A percentile compares a stretch with the other conserved stretches of the same genome.
Evolutionary conservation across 2,888 invertebrate species (phyloP).

Genomic region (Aphodius granarius): DNA sequence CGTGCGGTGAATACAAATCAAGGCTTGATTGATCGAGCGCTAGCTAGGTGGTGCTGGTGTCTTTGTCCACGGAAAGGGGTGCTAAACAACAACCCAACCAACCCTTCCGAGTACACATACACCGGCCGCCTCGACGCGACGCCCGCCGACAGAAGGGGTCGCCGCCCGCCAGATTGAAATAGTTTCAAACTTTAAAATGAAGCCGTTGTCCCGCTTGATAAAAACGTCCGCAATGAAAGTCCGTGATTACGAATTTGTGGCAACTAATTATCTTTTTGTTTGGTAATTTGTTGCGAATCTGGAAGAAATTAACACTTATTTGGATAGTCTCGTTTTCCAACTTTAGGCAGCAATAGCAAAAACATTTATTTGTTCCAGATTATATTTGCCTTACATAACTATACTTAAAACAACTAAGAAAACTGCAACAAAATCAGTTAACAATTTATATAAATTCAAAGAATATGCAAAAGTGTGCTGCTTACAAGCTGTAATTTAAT

Average conservation of each 20-base stretch:
- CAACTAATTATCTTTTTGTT: neutral
- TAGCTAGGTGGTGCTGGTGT: slow-evolving; percentile 34
- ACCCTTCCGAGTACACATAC: neutral
- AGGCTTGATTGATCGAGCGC: slow-evolving; percentile 46
- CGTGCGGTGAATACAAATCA: slow-evolving; percentile 54
- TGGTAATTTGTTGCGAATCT: no score
- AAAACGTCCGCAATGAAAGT: neutral
- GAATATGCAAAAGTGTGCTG: no score
- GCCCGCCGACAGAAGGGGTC: slow-evolving; percentile 12
- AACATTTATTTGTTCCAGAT: no score
- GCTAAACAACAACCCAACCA: slow-evolving; percentile 15
- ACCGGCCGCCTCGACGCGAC: no score
- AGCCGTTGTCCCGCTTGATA: slow-evolving; percentile 15
- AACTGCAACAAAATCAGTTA: no score
- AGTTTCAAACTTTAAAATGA: slow-evolving; percentile 28
- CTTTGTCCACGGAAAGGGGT: slow-evolving; percentile 24
- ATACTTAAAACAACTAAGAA: no score
- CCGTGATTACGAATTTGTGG: neutral
- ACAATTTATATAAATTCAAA: no score
- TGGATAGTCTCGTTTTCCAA: no score
- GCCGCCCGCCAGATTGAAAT: slow-evolving; percentile 24
- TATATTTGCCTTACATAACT: no score
- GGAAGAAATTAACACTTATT: no score
- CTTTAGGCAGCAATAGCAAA: no score
- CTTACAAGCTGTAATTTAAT: no score